These are phyloP conservation scores for Keiferia lycopersicella DNA, from an alignment of 2,888 invertebrate genomes.

Conservation along the genomic window DNA sequence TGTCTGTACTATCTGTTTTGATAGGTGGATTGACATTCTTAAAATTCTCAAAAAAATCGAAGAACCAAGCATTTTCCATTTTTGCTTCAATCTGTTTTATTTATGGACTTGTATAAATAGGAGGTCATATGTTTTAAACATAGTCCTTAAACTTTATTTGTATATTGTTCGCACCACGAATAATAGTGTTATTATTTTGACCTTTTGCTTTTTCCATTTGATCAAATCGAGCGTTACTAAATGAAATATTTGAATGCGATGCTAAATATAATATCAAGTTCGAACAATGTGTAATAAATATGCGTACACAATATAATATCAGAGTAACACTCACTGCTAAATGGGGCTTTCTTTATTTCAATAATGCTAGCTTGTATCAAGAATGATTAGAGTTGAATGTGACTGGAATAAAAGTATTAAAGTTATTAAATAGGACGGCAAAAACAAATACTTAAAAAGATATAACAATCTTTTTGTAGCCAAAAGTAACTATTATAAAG, in stretches of 20 bases:
- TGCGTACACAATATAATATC: constrained; percentile 64
- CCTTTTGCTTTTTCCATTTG: constrained; percentile 56
- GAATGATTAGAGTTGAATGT: neutral
- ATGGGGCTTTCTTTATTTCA: constrained; percentile 65
- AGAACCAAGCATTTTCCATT: too few species aligned
- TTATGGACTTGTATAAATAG: too few species aligned
- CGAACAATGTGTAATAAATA: constrained; percentile 77
- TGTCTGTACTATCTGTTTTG: too few species aligned
- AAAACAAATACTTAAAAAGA: neutral
- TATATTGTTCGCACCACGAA: constrained; percentile 15
- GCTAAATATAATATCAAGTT: constrained; percentile 61
- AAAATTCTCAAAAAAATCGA: too few species aligned
- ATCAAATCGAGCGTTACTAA: constrained; percentile 56
- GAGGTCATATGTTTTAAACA: too few species aligned
- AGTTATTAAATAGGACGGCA: constrained; percentile 27
- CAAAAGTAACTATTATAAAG: too few species aligned
- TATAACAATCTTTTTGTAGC: too few species aligned
- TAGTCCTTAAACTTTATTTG: constrained; percentile 2
- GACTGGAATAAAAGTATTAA: neutral
- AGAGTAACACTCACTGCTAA: constrained; percentile 50
- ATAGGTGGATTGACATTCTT: too few species aligned
- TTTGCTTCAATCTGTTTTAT: too few species aligned
- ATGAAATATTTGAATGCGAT: constrained; percentile 65
- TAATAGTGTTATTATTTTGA: constrained; percentile 48
- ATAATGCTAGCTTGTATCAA: constrained; percentile 45